Evolutionary conservation across 1,140 invertebrate species (phyloP), one percentile per base, ranked within the genome.

Genomic region (Hesperophylax magnus): DNA sequence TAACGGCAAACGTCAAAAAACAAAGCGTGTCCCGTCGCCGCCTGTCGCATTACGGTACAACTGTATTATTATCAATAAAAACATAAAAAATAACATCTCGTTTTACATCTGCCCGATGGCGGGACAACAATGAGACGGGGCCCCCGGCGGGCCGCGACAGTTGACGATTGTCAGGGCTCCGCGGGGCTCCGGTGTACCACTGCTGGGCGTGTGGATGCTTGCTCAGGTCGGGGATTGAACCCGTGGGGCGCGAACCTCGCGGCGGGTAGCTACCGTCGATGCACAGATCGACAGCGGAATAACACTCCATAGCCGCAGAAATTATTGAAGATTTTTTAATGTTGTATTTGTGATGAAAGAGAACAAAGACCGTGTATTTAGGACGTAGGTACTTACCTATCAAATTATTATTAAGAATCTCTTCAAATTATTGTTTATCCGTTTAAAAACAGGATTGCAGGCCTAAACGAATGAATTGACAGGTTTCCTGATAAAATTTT

Each of bases 1-100:
- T 39, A 39, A 39, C 34, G 34, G 34, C 7, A 9, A 39, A 39
- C 34, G 5, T 39, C 54, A 7, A 20, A 17, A 58, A n/a, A 20
- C 54, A 20, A 20, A 58, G 54, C 54, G 1, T 5, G 15, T 3
- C 20, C 54, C 20, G 54, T 58, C 54, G 20, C 54, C 54, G 54
- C 54, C 17, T 58, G 54, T 58, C 54, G 54, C 54, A 58, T 58
- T 58, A 58, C 27, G 27, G 27, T 5, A 27, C 34, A 39, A 58
- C 54, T 18, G 17, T 20, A 58, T 58, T 58, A 58, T 58, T 58
- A 58, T 58, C 54, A 58, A 58, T 58, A 58, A 58, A 58, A n/a
- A 18, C 54, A 20, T 58, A 58, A 58, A 58, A 58, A 58, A 58
- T 58, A 58, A 58, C 54, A 58, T 58, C 54, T 58, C 54, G 54